These are phyloP conservation scores for Trigoniulus corallinus DNA, from an alignment of 1,140 invertebrate genomes.

Conservation along the genomic window DNA sequence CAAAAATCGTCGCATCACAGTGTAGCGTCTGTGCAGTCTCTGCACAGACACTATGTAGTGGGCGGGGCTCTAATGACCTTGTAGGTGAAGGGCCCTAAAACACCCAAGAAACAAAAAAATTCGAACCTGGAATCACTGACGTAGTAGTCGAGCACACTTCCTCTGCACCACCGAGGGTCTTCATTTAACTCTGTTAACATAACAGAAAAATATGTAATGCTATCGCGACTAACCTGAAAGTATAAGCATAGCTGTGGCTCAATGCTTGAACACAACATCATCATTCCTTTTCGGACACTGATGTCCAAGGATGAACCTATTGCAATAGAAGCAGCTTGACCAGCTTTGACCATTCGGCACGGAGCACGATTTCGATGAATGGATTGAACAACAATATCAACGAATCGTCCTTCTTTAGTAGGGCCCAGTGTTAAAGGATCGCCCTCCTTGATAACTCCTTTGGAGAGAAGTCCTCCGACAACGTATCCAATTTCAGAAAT, in stretches of 20 bases:
- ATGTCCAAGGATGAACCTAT: constrained; percentile 40
- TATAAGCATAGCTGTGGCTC: constrained; percentile 50
- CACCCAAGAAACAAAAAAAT: too few relatives aligned
- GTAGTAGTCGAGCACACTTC: too few relatives aligned
- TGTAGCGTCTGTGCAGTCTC: too few relatives aligned
- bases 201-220: constrained; percentile 10
- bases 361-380: constrained; percentile 82
- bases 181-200: too few relatives aligned
- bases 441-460: constrained; percentile 71
- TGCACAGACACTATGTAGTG: too few relatives aligned
- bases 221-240: constrained; percentile 41
- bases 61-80: too few relatives aligned
- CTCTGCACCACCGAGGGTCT: too few relatives aligned
- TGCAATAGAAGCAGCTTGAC: constrained; percentile 79
- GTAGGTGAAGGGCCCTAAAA: too few relatives aligned
- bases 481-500: constrained; percentile 52
- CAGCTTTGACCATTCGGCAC: constrained; percentile 66
- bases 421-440: constrained; percentile 61
- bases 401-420: constrained; percentile 62
- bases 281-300: constrained; percentile 65
- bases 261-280: constrained; percentile 33
- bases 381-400: constrained; percentile 55
- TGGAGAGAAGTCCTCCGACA: constrained; percentile 62
- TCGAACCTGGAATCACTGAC: too few relatives aligned
- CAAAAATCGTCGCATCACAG: too few relatives aligned